Evolutionary conservation across 2,113 vertebrate species (phyloP).

Genomic region (Zosterops lateralis): DNA sequence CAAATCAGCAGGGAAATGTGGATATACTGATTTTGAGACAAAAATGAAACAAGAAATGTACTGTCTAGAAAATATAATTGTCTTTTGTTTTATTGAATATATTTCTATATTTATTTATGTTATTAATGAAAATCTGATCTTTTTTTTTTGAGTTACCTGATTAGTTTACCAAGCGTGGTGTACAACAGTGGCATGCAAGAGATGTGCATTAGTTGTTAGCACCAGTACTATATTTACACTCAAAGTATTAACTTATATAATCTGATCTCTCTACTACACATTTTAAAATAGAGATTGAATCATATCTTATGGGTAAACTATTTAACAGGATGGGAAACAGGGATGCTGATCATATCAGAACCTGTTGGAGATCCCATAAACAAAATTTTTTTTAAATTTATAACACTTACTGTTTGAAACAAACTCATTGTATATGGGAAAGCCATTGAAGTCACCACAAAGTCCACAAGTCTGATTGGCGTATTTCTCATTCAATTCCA

Average conservation of each 20-base stretch:
- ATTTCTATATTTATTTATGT: neutral
- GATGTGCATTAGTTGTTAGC: neutral
- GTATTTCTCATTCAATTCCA: conserved; percentile 82
- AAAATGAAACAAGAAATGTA: neutral
- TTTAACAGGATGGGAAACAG: neutral
- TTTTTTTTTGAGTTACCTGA: neutral
- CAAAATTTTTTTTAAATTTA: neutral
- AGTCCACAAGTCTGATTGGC: conserved; percentile 86
- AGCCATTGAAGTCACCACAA: conserved; percentile 88
- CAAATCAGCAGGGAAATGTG: neutral
- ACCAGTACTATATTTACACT: neutral
- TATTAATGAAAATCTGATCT: neutral
- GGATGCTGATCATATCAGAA: neutral
- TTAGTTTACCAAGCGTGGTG: neutral
- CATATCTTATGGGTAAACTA: neutral
- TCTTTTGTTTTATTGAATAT: neutral
- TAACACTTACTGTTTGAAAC: conserved; percentile 74
- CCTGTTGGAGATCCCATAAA: neutral
- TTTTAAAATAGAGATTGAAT: neutral
- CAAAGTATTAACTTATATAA: neutral
- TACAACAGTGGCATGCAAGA: neutral
- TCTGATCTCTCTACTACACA: neutral
- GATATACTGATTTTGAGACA: neutral
- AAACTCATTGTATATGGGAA: conserved; percentile 79
- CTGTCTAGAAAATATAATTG: neutral